Conservation (phyloP, 2,797 vertebrate species). For the Liparis tanakae region DNA sequence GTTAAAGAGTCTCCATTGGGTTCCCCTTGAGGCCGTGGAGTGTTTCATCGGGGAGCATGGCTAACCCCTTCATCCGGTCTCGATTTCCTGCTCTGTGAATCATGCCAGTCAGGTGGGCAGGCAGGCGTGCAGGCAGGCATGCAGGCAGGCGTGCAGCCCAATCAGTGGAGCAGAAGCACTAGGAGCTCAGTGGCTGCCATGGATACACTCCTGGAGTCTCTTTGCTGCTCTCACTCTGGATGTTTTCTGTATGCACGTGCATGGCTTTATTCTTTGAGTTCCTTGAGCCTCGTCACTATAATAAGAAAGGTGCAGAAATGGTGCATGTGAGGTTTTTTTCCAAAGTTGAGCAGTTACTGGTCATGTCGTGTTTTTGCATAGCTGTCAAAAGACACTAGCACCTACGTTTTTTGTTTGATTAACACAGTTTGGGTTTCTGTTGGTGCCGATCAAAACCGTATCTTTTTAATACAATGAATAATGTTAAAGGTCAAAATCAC, state of each 20-base stretch:
- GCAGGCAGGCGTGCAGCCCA: slow-evolving; percentile 56
- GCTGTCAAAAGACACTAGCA: neutral
- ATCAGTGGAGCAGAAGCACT: slow-evolving; percentile 74
- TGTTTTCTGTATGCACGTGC: slow-evolving; percentile 58
- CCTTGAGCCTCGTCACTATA: slow-evolving; percentile 31
- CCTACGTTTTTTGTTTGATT: too few relatives aligned
- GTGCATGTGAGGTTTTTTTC: slow-evolving; percentile 11
- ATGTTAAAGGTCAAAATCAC: neutral
- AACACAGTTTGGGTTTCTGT: slow-evolving; percentile 5
- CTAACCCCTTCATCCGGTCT: slow-evolving; percentile 70
- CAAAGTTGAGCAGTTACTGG: neutral
- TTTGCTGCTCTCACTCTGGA: slow-evolving; percentile 52
- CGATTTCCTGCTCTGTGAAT: slow-evolving; percentile 76
- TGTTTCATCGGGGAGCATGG: slow-evolving; percentile 50
- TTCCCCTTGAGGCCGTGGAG: slow-evolving; percentile 38
- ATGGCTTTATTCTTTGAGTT: slow-evolving; percentile 47
- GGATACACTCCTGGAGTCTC: slow-evolving; percentile 76
- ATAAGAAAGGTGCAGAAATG: slow-evolving; percentile 16
- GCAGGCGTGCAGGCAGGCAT: slow-evolving; percentile 17
- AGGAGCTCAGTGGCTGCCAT: slow-evolving; percentile 77
- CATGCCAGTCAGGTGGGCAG: slow-evolving; percentile 50
- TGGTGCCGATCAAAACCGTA: neutral
- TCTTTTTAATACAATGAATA: neutral
- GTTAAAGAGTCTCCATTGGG: slow-evolving; percentile 39
- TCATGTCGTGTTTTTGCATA: neutral